phyloP scores from a whole-genome alignment of 2,113 vertebrate species.

The Tonatia bakeri region DNA sequence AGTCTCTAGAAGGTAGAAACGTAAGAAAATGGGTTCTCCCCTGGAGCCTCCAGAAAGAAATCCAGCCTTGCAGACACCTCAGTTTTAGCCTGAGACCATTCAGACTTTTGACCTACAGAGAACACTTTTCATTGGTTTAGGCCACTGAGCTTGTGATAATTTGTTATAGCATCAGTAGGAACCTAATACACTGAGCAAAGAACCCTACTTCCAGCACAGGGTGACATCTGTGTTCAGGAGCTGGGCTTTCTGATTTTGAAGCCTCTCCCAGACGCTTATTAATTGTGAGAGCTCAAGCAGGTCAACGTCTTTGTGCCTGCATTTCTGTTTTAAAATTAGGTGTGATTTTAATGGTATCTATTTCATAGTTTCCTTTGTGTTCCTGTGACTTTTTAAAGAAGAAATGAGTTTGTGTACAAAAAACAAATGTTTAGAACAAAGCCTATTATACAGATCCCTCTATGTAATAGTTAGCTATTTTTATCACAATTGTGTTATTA shows the following conservation, averaged over 20 bases:
- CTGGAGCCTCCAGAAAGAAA: not conserved
- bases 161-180: not conserved
- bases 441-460: not conserved
- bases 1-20: not conserved
- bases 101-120: not conserved
- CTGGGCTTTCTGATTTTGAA: not conserved
- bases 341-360: not conserved
- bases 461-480: not conserved
- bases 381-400: not conserved
- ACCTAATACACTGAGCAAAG: not conserved
- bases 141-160: not conserved
- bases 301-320: not conserved
- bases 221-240: fast-evolving
- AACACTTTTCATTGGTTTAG: not conserved
- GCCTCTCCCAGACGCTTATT: too few relatives aligned
- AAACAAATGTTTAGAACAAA: not conserved
- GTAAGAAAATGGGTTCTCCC: not conserved
- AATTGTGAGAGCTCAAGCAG: not conserved
- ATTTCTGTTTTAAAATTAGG: not conserved
- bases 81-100: not conserved
- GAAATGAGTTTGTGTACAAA: not conserved
- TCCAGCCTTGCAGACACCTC: not conserved
- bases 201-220: not conserved
- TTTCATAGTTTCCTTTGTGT: not conserved
- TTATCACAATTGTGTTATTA: not conserved